phyloP scores from a whole-genome alignment of 2,797 vertebrate genomes.

The Syngnathus acus region DNA sequence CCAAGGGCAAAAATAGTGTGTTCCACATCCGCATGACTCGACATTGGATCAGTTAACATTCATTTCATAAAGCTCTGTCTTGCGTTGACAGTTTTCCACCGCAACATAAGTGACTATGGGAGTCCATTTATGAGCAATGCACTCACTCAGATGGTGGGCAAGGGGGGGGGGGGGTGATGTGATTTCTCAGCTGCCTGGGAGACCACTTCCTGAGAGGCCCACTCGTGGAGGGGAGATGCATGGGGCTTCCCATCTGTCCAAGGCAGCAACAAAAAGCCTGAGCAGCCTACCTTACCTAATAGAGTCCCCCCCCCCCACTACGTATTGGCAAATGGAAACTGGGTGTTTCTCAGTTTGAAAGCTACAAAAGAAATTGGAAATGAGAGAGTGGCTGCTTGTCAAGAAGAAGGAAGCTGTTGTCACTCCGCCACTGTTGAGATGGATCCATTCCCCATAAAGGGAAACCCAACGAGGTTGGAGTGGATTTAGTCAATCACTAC shows the following conservation, averaged over 20 bases:
- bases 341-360: constrained; percentile 6
- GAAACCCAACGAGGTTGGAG: neutral
- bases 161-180: constrained; percentile 59
- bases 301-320: constrained; percentile 7
- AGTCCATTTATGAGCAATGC: constrained; percentile 8
- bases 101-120: constrained; percentile 3
- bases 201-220: constrained; percentile 64
- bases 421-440: constrained; percentile 23
- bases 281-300: constrained; percentile 21
- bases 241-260: constrained; percentile 54
- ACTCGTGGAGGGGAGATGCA: constrained; percentile 38
- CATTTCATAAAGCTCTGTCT: constrained; percentile 2
- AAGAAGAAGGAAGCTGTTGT: constrained; percentile 40
- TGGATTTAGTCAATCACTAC: neutral
- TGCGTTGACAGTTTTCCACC: neutral
- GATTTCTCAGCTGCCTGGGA: constrained; percentile 64
- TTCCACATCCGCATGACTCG: neutral
- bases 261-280: constrained; percentile 24
- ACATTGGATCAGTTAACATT: constrained; percentile 1
- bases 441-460: constrained; percentile 32
- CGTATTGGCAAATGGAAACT: constrained; percentile 2
- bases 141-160: constrained; percentile 19
- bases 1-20: neutral
- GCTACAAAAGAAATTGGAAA: constrained; percentile 48
- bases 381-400: constrained; percentile 28